Evolutionary conservation across 2,888 invertebrate genomes (phyloP), one percentile per base, ranked within the genome.

Genomic region (Rhogogaster chlorosoma): DNA sequence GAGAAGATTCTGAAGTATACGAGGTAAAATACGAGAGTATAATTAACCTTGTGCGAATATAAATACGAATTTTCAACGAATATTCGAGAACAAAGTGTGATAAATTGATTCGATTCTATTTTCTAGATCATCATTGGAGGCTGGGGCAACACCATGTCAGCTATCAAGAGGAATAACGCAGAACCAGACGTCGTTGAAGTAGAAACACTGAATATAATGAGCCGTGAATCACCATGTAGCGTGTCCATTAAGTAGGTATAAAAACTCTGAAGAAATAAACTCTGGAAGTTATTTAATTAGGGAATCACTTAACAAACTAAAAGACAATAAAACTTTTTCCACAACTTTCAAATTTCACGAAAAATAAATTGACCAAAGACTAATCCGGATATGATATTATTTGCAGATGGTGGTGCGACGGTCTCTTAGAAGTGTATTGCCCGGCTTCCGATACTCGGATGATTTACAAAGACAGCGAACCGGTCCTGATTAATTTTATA

Each of bases 401-500:
- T 22, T 26, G 22, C 77, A 91, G 91, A 38, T 91, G 91, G 90
- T 86, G 80, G 29, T 89, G 87, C 57, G 90, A 91, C 85, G 91
- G 91, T 32, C 85, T 87, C n/a, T 80, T 91, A 83, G 88, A 80
- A 61, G 32, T 80, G 38, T 22, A 49, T 80, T 80, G 57, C 45
- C 83, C 67, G 12, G 67, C 29, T 22, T 67, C 49, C 22, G 88
- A 86, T 83, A 85, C 84, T 26, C 89, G 90, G 78, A 84, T 91
- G 84, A 88, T 87, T 3, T 91, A 89, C 75, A 89, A 86, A 83
- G 91, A 91, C 85, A 88, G 83, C 49, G 88, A 87, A 80, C 91
- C 91, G 22, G 91, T 91, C 86, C 85, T 88, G 49, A 88, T 91
- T 80, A 91, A 91, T 85, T 91, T 90, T 36, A 88, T 91, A 75